Percentiles rank a stretch among this genome's conserved stretches.
Conservation (phyloP, 2,113 vertebrate species). For the Boulengeromyrus knoepffleri region DNA sequence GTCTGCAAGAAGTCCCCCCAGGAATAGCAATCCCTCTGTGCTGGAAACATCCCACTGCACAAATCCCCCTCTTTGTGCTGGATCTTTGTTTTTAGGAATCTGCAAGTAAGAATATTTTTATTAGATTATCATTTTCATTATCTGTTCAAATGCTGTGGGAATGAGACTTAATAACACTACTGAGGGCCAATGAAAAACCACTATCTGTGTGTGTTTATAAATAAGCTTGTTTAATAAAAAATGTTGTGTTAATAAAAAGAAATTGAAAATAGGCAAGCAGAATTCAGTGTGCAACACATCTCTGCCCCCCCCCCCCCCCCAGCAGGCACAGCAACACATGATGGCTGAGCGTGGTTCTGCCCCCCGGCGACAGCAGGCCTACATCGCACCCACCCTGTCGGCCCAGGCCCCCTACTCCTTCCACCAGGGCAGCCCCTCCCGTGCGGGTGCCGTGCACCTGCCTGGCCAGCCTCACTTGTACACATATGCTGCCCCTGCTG, state of each 20-base stretch:
- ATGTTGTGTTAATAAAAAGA: not conserved
- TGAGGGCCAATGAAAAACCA: not conserved
- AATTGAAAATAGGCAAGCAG: not conserved
- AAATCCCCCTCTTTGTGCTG: not conserved
- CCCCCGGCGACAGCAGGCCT: conserved; percentile 83
- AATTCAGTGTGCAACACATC: conserved; percentile 3
- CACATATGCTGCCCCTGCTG: conserved; percentile 80
- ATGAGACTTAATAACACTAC: not conserved
- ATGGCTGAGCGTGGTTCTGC: conserved; percentile 60
- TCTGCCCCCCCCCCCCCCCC: not conserved
- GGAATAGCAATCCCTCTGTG: not conserved
- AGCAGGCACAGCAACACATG: conserved; percentile 70
- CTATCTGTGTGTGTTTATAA: not conserved
- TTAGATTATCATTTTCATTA: not conserved
- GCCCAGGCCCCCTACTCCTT: conserved; percentile 75
- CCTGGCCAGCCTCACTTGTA: conserved; percentile 69
- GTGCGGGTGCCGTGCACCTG: conserved; percentile 67
- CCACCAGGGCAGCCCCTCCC: conserved; percentile 82
- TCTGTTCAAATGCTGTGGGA: not conserved
- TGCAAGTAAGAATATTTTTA: not conserved
- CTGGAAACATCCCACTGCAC: not conserved
- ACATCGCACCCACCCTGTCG: conserved; percentile 74
- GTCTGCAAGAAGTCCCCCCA: not conserved
- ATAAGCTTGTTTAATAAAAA: not conserved
- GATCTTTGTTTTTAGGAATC: not conserved